Base-by-base conservation (phyloP, 1,140 invertebrate species). In the Gonatopus flavifemur region DNA sequence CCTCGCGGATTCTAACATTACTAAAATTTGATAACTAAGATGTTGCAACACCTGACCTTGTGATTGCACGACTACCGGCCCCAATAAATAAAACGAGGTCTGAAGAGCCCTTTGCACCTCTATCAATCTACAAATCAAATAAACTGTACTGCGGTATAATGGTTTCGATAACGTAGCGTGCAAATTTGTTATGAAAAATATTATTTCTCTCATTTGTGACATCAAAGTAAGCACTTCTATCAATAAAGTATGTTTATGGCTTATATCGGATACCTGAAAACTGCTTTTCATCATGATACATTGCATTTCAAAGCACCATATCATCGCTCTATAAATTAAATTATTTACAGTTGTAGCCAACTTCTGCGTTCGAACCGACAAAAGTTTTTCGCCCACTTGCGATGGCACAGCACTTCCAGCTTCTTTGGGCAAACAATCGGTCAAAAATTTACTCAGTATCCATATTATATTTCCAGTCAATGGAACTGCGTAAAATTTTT, bases 71-170 rank as follows among this genome's bases (percentile, higher is more conserved):
- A 78, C 49, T 3, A 70, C 53, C 2, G 69, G 59, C 0, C 70
- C 70, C 0, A 73, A 22, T 6, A 49, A 73, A 3, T 79, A 81
- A 37, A 87, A 82, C 9, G 71, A 83, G 49, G 82, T 82, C 69
- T 89, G 83, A 57, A 94, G 82, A 12, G 84, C 83, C 77, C 94
- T 94, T 7, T 96, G 75, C 9, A 93, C 74, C 74, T 96, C 91
- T 24, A 93, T 81, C 9, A 95, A 76, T 67, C 85, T 83, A 77
- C 91, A 96, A 21, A 96, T 74, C 13, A 83, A 81, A 30, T 89
- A 79, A 3, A 93, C 84, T 28, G 86, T 83, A 19, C 83, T 85
- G 70, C 91, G 90, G 2, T 85, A 86, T 76, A 96, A 86, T 13
- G 93, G 88, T 64, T 86, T 84, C 31, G 84, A 82, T 25, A 91